Evolutionary conservation across 2,797 vertebrate genomes (phyloP).

Genomic region (Bradypus variegatus): DNA sequence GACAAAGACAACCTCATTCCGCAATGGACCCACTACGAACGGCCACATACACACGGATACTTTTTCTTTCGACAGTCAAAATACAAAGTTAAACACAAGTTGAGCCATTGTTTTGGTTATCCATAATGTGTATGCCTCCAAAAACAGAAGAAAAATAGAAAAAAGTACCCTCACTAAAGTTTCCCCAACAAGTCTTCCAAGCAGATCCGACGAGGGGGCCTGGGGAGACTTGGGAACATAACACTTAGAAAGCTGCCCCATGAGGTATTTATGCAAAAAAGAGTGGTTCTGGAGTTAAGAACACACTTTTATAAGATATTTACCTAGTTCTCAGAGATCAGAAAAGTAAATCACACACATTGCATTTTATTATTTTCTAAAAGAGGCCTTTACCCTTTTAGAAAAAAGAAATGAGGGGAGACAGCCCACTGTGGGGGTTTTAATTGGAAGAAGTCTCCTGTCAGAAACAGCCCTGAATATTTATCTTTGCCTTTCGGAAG

Average conservation of each 20-base stretch:
- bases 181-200: conserved; percentile 52
- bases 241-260: conserved; percentile 69
- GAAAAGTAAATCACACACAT: conserved; percentile 74
- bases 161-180: conserved; percentile 63
- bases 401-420: conserved; percentile 74
- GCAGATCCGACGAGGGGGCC: background rate
- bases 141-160: conserved; percentile 68
- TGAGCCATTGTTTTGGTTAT: conserved; percentile 67
- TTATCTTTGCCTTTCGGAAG: conserved; percentile 42
- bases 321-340: conserved; percentile 72
- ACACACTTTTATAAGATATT: conserved; percentile 69
- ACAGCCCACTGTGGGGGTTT: conserved; percentile 57
- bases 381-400: conserved; percentile 73
- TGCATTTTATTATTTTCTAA: conserved; percentile 73
- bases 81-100: conserved; percentile 63
- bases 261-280: conserved; percentile 73
- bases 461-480: conserved; percentile 35
- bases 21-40: conserved; percentile 45
- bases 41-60: conserved; percentile 55
- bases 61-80: conserved; percentile 49
- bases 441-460: conserved; percentile 45
- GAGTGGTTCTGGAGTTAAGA: conserved; percentile 72
- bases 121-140: conserved; percentile 65
- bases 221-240: conserved; percentile 57
- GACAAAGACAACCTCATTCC: conserved; percentile 21